Percentiles rank a stretch among this genome's conserved stretches.
Conservation (phyloP, 2,113 vertebrate species). For the Ceyx melanurus region DNA sequence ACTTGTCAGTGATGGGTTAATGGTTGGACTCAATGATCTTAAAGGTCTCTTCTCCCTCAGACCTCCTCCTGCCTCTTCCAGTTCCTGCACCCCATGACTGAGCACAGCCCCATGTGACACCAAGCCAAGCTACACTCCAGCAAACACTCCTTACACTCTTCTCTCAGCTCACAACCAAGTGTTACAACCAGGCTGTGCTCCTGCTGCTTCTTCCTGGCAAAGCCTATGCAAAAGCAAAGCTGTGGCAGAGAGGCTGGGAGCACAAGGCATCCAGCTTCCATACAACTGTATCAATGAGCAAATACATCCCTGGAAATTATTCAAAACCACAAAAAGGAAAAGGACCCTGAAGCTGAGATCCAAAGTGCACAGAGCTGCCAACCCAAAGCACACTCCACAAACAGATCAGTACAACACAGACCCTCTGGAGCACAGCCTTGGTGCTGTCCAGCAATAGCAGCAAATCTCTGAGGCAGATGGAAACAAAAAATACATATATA, state of each 20-base stretch:
- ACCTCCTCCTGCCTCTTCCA: background rate
- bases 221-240: background rate
- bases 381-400: background rate
- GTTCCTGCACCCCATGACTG: background rate
- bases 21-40: background rate
- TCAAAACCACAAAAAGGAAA: conserved; percentile 51
- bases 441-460: background rate
- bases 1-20: background rate
- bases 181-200: fast-evolving
- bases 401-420: background rate
- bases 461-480: background rate
- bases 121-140: background rate
- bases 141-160: background rate
- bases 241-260: background rate
- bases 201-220: background rate
- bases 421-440: background rate
- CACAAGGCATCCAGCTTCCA: background rate
- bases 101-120: background rate
- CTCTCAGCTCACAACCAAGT: background rate
- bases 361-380: background rate
- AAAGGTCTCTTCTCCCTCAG: background rate
- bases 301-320: conserved; percentile 49
- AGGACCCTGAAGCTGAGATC: background rate
- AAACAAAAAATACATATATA: background rate
- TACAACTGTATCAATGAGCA: background rate